phyloP scores from a whole-genome alignment of 2,113 vertebrate genomes.

The Sturnira hondurensis region DNA sequence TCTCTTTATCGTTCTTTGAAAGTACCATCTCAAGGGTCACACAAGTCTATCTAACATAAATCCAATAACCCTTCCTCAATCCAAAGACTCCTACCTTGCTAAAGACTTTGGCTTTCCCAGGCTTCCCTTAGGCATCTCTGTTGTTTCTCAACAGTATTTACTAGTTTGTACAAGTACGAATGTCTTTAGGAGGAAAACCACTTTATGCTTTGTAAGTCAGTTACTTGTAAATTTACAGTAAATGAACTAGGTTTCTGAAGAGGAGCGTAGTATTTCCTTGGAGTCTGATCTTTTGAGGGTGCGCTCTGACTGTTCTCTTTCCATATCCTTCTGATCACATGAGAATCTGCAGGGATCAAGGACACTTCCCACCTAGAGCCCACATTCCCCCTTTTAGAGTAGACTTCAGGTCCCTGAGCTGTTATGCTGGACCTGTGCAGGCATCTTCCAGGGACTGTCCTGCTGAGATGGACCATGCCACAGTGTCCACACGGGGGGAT shows the following conservation, averaged over 20 bases:
- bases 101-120: background rate
- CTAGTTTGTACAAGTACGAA: background rate
- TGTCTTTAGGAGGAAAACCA: background rate
- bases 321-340: rapidly evolving
- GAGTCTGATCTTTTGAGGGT: background rate
- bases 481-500: background rate
- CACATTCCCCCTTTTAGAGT: background rate
- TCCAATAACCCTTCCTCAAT: background rate
- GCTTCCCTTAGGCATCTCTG: background rate
- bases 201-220: background rate
- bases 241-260: background rate
- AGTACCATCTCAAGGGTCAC: background rate
- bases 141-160: background rate
- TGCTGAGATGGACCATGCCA: background rate
- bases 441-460: background rate
- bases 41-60: background rate
- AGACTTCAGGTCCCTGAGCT: background rate
- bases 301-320: background rate
- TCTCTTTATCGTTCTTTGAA: background rate
- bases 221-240: background rate
- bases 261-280: background rate
- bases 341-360: background rate
- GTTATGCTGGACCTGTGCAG: background rate
- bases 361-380: background rate
- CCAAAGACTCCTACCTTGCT: background rate